Conservation (phyloP, 2,797 vertebrate genomes). For the Amniataba percoides region DNA sequence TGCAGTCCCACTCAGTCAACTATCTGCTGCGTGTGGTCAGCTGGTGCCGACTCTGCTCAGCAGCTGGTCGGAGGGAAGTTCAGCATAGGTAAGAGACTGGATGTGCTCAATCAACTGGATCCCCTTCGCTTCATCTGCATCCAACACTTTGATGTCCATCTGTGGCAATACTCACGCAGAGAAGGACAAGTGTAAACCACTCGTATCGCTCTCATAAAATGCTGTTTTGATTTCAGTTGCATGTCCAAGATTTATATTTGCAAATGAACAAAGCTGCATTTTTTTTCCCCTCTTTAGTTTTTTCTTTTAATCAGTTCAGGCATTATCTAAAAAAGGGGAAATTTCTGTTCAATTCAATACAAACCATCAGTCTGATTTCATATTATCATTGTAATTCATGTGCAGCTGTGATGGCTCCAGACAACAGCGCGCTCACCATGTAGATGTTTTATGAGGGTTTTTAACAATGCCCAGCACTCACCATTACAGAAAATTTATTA, state of each 20-base stretch:
- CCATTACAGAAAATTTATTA: conserved; percentile 12
- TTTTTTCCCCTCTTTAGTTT: too few relatives aligned
- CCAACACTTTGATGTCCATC: conserved; percentile 72
- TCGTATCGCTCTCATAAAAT: conserved; percentile 30
- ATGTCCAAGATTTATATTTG: conserved; percentile 48
- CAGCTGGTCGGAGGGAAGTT: conserved; percentile 45
- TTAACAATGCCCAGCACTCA: background rate
- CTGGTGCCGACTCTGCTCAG: conserved; percentile 25
- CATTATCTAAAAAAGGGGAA: conserved; percentile 12
- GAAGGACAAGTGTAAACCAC: conserved; percentile 49
- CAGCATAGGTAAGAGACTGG: conserved; percentile 18
- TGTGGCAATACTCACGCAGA: conserved; percentile 23
- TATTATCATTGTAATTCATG: conserved; percentile 4
- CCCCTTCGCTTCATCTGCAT: conserved; percentile 58
- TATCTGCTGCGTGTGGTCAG: conserved; percentile 46
- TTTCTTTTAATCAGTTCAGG: conserved; percentile 46
- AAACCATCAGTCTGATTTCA: conserved; percentile 10
- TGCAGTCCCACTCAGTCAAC: background rate
- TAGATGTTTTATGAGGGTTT: background rate
- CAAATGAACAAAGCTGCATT: conserved; percentile 29
- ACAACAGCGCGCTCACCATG: background rate
- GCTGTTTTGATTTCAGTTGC: conserved; percentile 46
- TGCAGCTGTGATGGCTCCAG: conserved; percentile 27
- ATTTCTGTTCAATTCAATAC: conserved; percentile 7
- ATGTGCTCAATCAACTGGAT: conserved; percentile 20